Conservation (phyloP, 2,113 vertebrate genomes). For the Synodontis membranacea region DNA sequence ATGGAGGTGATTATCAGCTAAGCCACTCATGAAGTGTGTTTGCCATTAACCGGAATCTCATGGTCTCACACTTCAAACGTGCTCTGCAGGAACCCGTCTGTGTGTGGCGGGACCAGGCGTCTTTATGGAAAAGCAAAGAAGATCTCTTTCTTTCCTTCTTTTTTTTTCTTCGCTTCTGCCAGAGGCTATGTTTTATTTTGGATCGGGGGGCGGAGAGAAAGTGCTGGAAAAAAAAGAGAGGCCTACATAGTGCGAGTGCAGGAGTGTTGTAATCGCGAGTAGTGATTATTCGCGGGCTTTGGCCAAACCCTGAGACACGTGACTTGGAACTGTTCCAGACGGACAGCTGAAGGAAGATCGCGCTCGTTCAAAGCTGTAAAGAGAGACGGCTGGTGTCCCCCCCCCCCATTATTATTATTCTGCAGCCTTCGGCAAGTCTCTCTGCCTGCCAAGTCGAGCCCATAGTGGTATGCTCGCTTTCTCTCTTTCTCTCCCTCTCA, state of each 20-base stretch:
- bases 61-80: conserved; percentile 69
- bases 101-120: conserved; percentile 51
- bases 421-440: conserved; percentile 54
- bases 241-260: conserved; percentile 60
- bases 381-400: conserved; percentile 69
- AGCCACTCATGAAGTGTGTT: conserved; percentile 68
- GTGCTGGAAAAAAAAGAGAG: conserved; percentile 45
- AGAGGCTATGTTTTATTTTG: conserved; percentile 39
- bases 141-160: conserved; percentile 13
- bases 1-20: conserved; percentile 71
- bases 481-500: conserved; percentile 43
- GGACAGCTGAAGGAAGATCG: conserved; percentile 98
- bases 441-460: conserved; percentile 69
- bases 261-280: conserved; percentile 74
- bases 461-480: conserved; percentile 64
- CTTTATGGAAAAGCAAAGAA: conserved; percentile 48
- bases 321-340: conserved; percentile 89
- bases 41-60: conserved; percentile 69
- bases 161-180: not conserved
- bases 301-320: conserved; percentile 83
- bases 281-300: conserved; percentile 73
- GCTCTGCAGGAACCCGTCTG: conserved; percentile 54
- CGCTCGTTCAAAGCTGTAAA: conserved; percentile 88
- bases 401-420: conserved; percentile 56
- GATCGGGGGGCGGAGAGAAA: conserved; percentile 5